Evolutionary conservation across 2,888 invertebrate genomes (phyloP).

Genomic region (Sphaeridia pumilis): DNA sequence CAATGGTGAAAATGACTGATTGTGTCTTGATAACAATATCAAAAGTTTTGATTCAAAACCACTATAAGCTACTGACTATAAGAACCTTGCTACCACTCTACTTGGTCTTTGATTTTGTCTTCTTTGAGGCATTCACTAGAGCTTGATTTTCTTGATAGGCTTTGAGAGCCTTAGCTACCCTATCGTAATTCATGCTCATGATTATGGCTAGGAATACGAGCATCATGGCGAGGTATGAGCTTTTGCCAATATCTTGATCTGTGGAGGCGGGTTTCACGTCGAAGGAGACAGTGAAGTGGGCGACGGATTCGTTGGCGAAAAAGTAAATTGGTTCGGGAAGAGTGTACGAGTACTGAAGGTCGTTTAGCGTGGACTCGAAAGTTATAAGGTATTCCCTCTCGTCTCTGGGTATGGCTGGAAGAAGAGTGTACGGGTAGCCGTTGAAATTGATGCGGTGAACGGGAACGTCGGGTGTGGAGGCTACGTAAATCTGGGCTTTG

Average conservation of each 20-base stretch:
- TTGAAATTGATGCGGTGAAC: conserved; percentile 54
- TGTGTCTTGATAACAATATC: too few species aligned
- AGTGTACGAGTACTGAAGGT: conserved; percentile 53
- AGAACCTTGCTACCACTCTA: too few species aligned
- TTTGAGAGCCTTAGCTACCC: conserved; percentile 5
- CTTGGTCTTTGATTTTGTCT: conserved; percentile 7
- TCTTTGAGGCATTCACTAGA: neutral
- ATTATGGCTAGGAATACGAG: conserved; percentile 50
- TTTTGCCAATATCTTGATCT: conserved; percentile 67
- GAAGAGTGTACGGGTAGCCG: conserved; percentile 47
- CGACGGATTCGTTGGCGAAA: conserved; percentile 63
- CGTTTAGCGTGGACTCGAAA: conserved; percentile 62
- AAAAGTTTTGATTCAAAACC: too few species aligned
- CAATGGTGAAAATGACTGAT: too few species aligned
- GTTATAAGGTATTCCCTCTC: conserved; percentile 44
- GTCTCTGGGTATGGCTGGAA: conserved; percentile 72
- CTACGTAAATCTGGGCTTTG: conserved; percentile 56
- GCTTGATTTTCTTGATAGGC: conserved; percentile 7
- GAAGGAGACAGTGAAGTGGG: conserved; percentile 56
- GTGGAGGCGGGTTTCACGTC: conserved; percentile 52
- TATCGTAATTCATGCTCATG: conserved; percentile 14
- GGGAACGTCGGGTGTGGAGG: conserved; percentile 55
- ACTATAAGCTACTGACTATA: too few species aligned
- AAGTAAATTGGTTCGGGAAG: conserved; percentile 55
- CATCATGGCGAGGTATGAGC: conserved; percentile 56